phyloP scores from a whole-genome alignment of 2,113 vertebrate species.

The Muscicapa adusta region DNA sequence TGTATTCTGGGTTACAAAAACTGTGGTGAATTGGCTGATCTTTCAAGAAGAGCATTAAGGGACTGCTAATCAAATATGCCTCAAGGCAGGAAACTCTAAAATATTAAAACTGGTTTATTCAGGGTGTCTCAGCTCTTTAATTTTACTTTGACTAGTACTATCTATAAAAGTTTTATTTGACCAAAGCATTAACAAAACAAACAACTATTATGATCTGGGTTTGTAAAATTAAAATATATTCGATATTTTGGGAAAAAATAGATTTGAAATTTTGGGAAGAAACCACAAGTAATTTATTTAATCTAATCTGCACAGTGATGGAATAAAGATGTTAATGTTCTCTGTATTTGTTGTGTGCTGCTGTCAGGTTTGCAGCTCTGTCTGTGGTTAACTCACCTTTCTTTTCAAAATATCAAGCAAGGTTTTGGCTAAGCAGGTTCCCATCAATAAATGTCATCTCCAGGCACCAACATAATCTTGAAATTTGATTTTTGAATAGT shows the following conservation, averaged over 20 bases:
- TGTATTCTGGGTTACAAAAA: background rate
- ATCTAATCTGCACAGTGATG: background rate
- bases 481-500: background rate
- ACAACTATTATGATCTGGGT: background rate
- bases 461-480: background rate
- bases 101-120: conserved; percentile 26
- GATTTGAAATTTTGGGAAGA: background rate
- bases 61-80: conserved; percentile 34
- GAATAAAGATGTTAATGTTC: background rate
- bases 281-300: background rate
- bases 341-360: background rate
- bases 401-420: background rate
- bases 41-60: conserved; percentile 1
- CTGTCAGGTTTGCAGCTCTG: background rate
- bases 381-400: background rate
- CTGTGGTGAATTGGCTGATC: background rate
- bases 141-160: background rate
- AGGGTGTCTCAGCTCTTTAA: background rate
- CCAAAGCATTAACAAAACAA: background rate
- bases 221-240: background rate
- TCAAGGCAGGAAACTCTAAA: background rate
- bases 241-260: background rate
- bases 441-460: background rate
- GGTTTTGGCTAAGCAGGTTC: background rate
- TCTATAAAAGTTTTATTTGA: background rate